These are phyloP conservation scores for Drosophila nigromelanica DNA, from an alignment of 1,140 invertebrate genomes.

Conservation along the genomic window DNA sequence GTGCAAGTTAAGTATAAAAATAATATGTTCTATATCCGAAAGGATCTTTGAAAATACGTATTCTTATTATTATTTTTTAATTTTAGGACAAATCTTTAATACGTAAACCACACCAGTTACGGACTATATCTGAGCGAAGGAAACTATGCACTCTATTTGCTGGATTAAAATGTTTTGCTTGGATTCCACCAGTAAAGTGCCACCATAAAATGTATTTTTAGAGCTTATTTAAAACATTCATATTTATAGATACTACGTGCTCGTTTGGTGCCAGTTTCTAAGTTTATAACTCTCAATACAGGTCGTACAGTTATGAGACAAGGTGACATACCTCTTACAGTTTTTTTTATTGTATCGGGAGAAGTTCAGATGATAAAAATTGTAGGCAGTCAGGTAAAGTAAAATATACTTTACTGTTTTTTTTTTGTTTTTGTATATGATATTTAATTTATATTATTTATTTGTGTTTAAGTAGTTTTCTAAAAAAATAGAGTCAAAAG, in stretches of 20 bases:
- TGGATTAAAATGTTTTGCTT: constrained; percentile 35
- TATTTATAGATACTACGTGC: constrained; percentile 46
- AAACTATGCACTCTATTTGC: constrained; percentile 41
- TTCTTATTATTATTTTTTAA: background rate
- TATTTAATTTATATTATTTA: no score
- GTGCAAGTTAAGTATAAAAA: constrained; percentile 9
- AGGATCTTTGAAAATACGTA: background rate
- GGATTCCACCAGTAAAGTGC: constrained; percentile 40
- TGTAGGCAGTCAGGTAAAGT: constrained; percentile 3
- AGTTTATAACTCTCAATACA: constrained; percentile 29
- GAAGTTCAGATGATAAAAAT: constrained; percentile 41
- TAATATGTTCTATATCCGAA: no score
- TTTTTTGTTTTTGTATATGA: no score
- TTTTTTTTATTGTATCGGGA: constrained; percentile 48
- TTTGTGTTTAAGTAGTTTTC: background rate
- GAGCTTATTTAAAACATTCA: background rate
- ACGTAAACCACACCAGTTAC: constrained; percentile 30
- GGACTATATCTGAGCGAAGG: constrained; percentile 40
- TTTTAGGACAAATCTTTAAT: constrained; percentile 51
- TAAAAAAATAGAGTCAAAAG: background rate
- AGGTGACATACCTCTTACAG: constrained; percentile 29
- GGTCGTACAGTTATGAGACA: constrained; percentile 42
- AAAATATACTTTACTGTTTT: background rate
- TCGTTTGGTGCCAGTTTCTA: constrained; percentile 44
- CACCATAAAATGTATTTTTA: no score